Evolutionary conservation across 2,113 vertebrate genomes (phyloP).

Genomic region (Edolisoma coerulescens): DNA sequence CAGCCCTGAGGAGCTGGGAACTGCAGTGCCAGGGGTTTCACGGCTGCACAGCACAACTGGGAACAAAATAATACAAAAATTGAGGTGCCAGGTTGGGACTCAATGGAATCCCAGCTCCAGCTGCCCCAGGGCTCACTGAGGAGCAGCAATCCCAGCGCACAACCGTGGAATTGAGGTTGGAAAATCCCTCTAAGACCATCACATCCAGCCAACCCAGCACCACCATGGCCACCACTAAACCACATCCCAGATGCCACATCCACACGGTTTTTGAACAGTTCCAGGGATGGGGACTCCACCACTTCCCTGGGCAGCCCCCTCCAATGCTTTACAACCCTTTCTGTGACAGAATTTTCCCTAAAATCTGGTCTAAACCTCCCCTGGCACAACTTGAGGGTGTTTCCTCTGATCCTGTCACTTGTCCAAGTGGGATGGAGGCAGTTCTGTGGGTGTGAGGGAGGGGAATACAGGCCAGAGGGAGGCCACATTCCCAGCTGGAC

Average conservation of each 20-base stretch:
- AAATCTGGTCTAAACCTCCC: not conserved
- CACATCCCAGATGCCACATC: not conserved
- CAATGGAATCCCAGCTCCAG: not conserved
- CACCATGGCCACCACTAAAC: too few species aligned
- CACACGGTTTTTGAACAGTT: rapidly evolving
- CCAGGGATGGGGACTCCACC: not conserved
- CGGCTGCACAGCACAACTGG: not conserved
- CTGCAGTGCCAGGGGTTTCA: not conserved
- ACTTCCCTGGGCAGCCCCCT: not conserved
- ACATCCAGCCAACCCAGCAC: not conserved
- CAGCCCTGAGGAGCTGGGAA: not conserved
- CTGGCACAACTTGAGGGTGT: not conserved
- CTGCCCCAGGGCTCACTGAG: not conserved
- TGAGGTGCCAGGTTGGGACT: not conserved
- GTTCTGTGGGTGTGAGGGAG: not conserved
- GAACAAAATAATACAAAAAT: not conserved
- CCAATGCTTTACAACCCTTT: not conserved
- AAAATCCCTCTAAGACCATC: not conserved
- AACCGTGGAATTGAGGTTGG: rapidly evolving
- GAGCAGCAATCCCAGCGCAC: too few species aligned
- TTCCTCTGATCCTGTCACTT: not conserved
- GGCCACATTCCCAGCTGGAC: not conserved
- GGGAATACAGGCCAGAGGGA: not conserved
- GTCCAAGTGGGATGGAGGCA: not conserved
- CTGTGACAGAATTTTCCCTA: not conserved